A percentile compares a stretch with the other conserved stretches of the same genome.
These are phyloP conservation scores for Squalus acanthias DNA, from an alignment of 2,797 vertebrate species.

Conservation along the genomic window DNA sequence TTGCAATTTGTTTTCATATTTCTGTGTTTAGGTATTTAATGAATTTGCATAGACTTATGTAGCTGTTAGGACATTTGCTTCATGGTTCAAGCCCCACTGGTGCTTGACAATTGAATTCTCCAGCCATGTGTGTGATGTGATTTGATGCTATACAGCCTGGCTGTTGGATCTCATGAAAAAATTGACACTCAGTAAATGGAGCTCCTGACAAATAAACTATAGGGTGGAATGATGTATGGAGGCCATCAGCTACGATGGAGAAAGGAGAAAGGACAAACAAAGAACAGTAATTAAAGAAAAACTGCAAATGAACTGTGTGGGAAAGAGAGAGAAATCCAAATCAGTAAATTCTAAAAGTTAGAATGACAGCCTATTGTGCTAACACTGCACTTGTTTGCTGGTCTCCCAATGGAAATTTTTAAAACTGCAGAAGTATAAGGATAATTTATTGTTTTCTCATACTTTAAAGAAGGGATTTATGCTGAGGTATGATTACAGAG, in stretches of 20 bases:
- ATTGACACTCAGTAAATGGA: not conserved
- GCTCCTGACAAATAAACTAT: not conserved
- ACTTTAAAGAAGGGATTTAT: not conserved
- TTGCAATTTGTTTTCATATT: not conserved
- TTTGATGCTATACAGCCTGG: not conserved
- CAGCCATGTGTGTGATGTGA: constrained; percentile 12
- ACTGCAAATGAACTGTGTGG: not conserved
- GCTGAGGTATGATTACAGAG: not conserved
- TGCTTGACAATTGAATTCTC: not conserved
- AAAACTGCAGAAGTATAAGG: not conserved
- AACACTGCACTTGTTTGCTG: not conserved
- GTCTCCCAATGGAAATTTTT: not conserved
- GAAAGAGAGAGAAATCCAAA: not conserved
- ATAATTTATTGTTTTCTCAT: not conserved
- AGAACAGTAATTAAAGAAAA: not conserved
- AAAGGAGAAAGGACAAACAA: not conserved
- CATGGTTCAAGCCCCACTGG: not conserved
- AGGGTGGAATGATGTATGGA: not conserved
- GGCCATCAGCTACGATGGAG: not conserved
- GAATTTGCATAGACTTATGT: not conserved
- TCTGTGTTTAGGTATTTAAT: not conserved
- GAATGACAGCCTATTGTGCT: not conserved
- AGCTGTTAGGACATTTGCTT: not conserved
- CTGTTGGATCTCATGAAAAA: constrained; percentile 20
- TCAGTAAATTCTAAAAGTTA: not conserved